These are phyloP conservation scores for Odocoileus virginianus DNA, from an alignment of 2,113 vertebrate genomes.

Conservation along the genomic window DNA sequence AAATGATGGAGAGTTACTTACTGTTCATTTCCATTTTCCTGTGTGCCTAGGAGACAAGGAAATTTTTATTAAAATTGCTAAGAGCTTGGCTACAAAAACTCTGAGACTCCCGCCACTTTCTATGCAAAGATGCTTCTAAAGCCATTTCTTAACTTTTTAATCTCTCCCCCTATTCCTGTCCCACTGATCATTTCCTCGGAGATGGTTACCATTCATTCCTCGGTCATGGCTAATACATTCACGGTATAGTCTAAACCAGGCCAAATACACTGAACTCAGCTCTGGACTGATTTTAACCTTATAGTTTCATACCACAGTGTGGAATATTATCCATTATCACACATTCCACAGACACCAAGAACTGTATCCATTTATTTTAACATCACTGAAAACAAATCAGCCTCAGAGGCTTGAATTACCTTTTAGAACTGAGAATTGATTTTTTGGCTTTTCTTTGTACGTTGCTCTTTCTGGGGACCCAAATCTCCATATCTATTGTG, in stretches of 20 bases:
- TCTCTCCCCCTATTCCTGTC: background rate
- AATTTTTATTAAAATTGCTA: slow-evolving; percentile 30
- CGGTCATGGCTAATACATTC: background rate
- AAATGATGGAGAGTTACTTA: slow-evolving; percentile 68
- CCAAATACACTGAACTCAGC: background rate
- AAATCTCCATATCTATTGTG: background rate
- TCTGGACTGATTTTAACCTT: background rate
- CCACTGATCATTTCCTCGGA: background rate
- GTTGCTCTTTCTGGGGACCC: background rate
- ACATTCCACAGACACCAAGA: background rate
- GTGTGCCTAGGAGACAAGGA: slow-evolving; percentile 74
- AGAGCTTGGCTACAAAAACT: background rate
- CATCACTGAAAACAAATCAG: background rate
- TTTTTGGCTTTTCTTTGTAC: background rate
- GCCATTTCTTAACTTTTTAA: background rate
- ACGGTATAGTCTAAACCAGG: background rate
- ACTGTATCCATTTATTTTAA: background rate
- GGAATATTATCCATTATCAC: background rate
- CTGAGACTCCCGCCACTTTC: background rate
- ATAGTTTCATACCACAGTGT: background rate
- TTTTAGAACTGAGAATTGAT: background rate
- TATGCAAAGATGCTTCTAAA: background rate
- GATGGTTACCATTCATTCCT: background rate
- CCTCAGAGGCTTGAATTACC: background rate
- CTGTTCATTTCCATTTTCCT: slow-evolving; percentile 82